Evolutionary conservation across 2,797 vertebrate genomes (phyloP), one percentile per base, ranked within the genome.

Genomic region (Xerus rutilus): DNA sequence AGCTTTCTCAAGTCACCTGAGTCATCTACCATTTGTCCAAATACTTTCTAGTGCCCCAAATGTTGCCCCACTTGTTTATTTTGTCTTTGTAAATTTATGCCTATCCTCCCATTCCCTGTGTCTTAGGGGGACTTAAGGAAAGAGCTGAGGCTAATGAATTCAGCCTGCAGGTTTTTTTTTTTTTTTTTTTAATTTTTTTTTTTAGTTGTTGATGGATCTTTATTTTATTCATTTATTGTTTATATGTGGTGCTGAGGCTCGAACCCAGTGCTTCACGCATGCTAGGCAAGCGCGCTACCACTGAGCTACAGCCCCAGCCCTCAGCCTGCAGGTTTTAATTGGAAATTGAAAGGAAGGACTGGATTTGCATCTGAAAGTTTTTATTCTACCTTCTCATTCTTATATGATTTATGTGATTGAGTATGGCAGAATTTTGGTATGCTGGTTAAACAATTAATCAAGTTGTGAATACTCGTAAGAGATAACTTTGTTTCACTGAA

Each of bases 321-420:
- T 54, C 5, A 77, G 20, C 39, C 30, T 64, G 17, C 39, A 81
- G 0, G 57, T n/a, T 96, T 94, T 94, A 79, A 84, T 84, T 93
- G 79, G 67, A 91, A 96, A 10, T 21, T 82, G 57, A 84, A 95
- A 92, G 49, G 30, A 94, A 85, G 9, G 43, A 91, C 69, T 96
- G 62, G 54, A 74, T 89, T 95, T 95, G 5, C 9, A 72, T 67
- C 64, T 81, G 45, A 84, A 74, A 35, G 1, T 78, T 94, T 91
- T 91, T 52, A 28, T 81, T 88, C 35, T 82, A 13, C 35, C 69
- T 90, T 87, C 88, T 82, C 62, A n/a, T 95, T 84, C 10, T 54
- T 86, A 49, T 89, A 23, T 5, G 9, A 89, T 67, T 54, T 79
- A 43, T 91, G 28, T 85, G 59, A 70, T 79, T 89, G 25, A 35